Conservation (phyloP, 2,113 vertebrate species). For the Aegotheles bennettii region DNA sequence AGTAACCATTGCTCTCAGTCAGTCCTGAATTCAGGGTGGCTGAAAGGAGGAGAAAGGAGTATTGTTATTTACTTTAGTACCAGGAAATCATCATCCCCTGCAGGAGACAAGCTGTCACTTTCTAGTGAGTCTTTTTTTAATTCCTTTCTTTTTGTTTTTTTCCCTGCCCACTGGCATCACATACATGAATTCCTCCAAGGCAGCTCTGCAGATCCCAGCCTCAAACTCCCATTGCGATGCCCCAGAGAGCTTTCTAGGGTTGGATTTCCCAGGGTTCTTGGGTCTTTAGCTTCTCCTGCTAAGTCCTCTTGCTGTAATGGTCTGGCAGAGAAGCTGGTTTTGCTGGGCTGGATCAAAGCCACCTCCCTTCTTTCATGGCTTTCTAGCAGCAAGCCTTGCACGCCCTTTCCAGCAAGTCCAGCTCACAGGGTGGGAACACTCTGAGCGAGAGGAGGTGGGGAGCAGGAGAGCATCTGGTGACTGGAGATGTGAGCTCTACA, state of each 20-base stretch:
- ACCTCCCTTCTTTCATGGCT: not conserved
- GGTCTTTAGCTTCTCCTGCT: not conserved
- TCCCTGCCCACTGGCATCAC: not conserved
- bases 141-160: not conserved
- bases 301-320: not conserved
- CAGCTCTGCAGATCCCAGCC: not conserved
- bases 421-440: not conserved
- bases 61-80: not conserved
- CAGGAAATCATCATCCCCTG: not conserved
- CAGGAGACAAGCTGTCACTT: not conserved
- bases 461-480: not conserved
- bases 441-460: not conserved
- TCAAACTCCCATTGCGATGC: not conserved
- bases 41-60: not conserved
- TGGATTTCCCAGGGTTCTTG: not conserved
- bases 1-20: not conserved
- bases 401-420: not conserved
- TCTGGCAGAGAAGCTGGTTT: not conserved
- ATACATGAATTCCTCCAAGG: not conserved
- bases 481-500: fast-evolving
- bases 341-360: not conserved
- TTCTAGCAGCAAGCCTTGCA: not conserved
- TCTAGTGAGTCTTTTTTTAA: not conserved
- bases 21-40: slow-evolving; percentile 31
- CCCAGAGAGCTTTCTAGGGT: not conserved